phyloP scores from a whole-genome alignment of 2,888 invertebrate species.

The Ochropleura plecta region DNA sequence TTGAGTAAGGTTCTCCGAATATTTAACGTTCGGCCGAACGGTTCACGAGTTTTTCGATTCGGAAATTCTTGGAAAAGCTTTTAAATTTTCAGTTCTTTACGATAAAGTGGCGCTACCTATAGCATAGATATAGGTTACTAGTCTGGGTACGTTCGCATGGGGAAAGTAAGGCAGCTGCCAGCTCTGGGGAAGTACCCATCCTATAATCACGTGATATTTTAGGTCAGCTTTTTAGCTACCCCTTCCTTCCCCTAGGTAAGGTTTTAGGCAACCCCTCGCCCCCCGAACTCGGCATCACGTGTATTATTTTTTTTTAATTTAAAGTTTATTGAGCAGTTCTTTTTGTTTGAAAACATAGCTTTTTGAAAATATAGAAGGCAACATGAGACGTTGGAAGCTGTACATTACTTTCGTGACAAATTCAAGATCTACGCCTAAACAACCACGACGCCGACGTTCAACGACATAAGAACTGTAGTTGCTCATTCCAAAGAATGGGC shows the following conservation, averaged over 20 bases:
- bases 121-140: background rate
- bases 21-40: slow-evolving; percentile 27
- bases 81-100: background rate
- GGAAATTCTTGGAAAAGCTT: background rate
- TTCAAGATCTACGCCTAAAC: background rate
- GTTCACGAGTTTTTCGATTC: background rate
- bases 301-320: too few relatives aligned
- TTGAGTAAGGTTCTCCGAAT: slow-evolving; percentile 39
- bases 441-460: too few relatives aligned
- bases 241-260: too few relatives aligned
- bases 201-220: too few relatives aligned
- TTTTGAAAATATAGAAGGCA: background rate
- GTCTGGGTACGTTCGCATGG: background rate
- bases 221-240: too few relatives aligned
- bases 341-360: too few relatives aligned
- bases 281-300: too few relatives aligned
- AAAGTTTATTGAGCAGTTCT: too few relatives aligned
- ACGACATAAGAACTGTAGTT: too few relatives aligned
- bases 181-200: background rate
- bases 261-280: too few relatives aligned
- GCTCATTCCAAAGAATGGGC: too few relatives aligned
- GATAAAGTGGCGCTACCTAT: background rate
- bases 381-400: background rate
- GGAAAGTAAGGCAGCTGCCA: background rate
- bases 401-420: background rate